Conservation (phyloP, 2,113 vertebrate genomes). For the Naja naja region DNA sequence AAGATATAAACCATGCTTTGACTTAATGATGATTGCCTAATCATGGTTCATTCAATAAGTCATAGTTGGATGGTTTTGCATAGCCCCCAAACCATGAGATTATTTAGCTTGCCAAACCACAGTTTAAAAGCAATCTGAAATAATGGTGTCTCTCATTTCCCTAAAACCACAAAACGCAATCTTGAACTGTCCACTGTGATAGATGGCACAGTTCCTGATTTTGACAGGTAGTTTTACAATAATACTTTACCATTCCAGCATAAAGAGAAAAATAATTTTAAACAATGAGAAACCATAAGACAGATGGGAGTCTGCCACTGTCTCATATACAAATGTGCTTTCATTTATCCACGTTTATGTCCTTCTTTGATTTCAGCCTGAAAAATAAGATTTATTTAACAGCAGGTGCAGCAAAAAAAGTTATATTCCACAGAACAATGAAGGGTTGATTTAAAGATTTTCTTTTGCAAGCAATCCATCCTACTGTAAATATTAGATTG, state of each 20-base stretch:
- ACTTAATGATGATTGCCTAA: background rate
- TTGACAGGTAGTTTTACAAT: constrained; percentile 7
- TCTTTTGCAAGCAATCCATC: constrained; percentile 1
- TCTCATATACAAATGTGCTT: background rate
- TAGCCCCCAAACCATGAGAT: background rate
- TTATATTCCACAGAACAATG: background rate
- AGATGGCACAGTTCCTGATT: background rate
- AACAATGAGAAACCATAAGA: background rate
- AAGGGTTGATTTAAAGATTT: constrained; percentile 23
- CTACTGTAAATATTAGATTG: background rate
- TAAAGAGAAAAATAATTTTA: background rate
- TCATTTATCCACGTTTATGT: background rate
- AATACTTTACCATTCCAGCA: background rate
- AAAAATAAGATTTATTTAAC: constrained; percentile 4
- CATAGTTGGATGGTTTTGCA: background rate
- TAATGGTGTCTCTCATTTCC: background rate
- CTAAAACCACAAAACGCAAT: background rate
- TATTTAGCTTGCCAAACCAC: background rate
- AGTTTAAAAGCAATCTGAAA: background rate
- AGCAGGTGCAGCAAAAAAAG: background rate
- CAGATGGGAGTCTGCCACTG: background rate
- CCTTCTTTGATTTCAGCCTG: background rate
- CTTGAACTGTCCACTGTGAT: background rate
- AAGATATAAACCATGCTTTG: background rate
- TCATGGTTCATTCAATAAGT: background rate